A percentile compares a stretch with the other conserved stretches of the same genome.
Conservation (phyloP, 2,113 vertebrate species). For the Ceyx cyanopectus region DNA sequence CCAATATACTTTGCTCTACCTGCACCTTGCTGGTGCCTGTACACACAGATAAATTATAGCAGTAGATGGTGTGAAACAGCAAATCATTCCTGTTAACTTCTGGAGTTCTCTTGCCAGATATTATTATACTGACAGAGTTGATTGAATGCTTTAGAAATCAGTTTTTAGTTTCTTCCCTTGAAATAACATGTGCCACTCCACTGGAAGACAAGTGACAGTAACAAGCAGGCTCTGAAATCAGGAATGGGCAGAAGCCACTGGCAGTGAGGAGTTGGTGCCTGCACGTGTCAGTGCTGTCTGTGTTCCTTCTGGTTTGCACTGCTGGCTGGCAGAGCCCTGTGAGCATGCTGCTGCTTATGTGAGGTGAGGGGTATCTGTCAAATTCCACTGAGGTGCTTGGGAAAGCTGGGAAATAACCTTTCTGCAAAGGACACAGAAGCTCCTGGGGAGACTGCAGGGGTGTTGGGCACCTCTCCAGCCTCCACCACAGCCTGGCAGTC, state of each 20-base stretch:
- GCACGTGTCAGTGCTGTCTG: neutral
- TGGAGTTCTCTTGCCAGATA: neutral
- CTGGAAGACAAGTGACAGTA: neutral
- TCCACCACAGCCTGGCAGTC: neutral
- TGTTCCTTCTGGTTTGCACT: neutral
- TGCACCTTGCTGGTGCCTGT: neutral
- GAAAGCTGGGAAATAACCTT: neutral
- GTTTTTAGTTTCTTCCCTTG: neutral
- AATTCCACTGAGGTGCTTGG: neutral
- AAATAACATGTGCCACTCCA: neutral
- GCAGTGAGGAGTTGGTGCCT: neutral
- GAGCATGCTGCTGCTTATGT: neutral
- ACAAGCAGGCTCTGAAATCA: neutral
- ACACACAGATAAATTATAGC: neutral
- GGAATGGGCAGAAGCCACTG: neutral
- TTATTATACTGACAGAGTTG: neutral
- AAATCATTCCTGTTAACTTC: neutral
- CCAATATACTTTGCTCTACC: neutral
- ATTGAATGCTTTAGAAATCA: neutral
- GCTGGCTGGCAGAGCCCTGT: neutral
- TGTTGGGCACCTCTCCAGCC: neutral
- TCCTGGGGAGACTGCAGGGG: neutral
- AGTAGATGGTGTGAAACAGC: neutral
- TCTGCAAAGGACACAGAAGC: neutral
- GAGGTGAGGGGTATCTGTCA: neutral